phyloP scores from a whole-genome alignment of 2,888 invertebrate genomes.

The Eristalis arbustorum region DNA sequence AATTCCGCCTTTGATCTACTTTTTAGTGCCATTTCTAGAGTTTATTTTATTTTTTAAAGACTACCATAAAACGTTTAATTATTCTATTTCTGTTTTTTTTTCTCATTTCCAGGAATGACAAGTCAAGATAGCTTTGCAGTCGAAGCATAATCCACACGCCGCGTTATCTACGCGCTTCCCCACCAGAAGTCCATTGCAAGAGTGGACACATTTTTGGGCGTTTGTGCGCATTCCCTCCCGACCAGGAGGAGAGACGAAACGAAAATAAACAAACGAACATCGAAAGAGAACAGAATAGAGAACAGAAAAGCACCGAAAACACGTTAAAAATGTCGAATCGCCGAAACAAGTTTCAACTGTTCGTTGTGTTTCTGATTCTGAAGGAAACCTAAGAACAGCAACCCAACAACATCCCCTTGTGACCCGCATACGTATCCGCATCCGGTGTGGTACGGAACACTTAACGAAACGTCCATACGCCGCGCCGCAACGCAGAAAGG shows the following conservation, averaged over 20 bases:
- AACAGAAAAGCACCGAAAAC: neutral
- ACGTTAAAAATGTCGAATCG: conserved; percentile 75
- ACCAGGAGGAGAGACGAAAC: neutral
- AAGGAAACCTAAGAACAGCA: conserved; percentile 65
- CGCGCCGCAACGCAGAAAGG: neutral
- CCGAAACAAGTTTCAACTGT: conserved; percentile 72
- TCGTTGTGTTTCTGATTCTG: conserved; percentile 69
- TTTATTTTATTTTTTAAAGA: neutral
- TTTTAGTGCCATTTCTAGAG: neutral
- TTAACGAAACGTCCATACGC: neutral
- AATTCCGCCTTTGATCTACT: conserved; percentile 41
- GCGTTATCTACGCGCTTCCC: neutral
- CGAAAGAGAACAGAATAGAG: neutral
- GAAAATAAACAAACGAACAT: neutral
- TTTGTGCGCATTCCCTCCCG: neutral
- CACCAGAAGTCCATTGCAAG: conserved; percentile 26
- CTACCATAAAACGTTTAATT: conserved; percentile 21
- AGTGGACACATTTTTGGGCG: neutral
- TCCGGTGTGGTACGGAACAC: neutral
- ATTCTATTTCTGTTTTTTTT: conserved; percentile 6
- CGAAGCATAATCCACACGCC: conserved; percentile 14
- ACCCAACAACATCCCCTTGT: neutral
- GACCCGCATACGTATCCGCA: neutral
- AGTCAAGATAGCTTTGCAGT: conserved; percentile 2
- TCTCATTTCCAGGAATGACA: conserved; percentile 46